A percentile compares a stretch with the other conserved stretches of the same genome.
These are phyloP conservation scores for Chironex yamaguchii DNA, from an alignment of 30 jellyfish, hydroid and myxozoan genomes.

Conservation along the genomic window DNA sequence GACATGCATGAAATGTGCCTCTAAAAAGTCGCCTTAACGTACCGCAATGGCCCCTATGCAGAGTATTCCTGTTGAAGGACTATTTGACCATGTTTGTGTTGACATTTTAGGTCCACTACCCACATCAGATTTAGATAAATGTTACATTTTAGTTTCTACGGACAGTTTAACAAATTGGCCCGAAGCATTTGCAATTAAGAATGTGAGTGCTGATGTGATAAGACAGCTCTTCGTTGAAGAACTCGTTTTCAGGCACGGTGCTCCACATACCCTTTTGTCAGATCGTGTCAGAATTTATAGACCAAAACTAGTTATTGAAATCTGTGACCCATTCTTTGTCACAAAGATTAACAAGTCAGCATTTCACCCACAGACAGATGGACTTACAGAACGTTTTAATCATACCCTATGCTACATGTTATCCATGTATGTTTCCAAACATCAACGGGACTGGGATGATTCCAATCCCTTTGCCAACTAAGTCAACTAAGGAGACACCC, in stretches of 20 bases:
- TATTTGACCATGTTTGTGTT: conserved; percentile 50
- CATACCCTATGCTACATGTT: conserved; percentile 48
- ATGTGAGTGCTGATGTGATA: conserved; percentile 24
- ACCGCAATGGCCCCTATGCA: conserved; percentile 61
- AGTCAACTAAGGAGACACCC: conserved; percentile 75
- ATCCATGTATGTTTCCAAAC: conserved; percentile 42
- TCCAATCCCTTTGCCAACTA: conserved; percentile 59
- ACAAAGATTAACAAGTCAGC: conserved; percentile 51
- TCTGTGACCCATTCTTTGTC: conserved; percentile 51
- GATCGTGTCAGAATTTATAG: conserved; percentile 61
- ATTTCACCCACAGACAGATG: conserved; percentile 73
- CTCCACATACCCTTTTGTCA: conserved; percentile 53
- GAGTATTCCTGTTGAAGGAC: conserved; percentile 67
- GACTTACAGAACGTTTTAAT: conserved; percentile 57
- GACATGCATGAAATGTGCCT: conserved; percentile 63
- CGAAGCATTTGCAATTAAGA: conserved; percentile 56
- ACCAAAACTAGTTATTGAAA: conserved; percentile 48
- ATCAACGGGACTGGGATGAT: conserved; percentile 77
- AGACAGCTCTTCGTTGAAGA: conserved; percentile 66
- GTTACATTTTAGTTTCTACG: conserved; percentile 61
- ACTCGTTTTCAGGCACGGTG: conserved; percentile 55
- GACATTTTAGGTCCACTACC: conserved; percentile 76
- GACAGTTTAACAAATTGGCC: conserved; percentile 77
- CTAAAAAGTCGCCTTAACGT: conserved; percentile 67
- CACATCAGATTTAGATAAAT: conserved; percentile 38